These are phyloP conservation scores for Taurulus bubalis DNA, from an alignment of 2,113 vertebrate genomes.

Conservation along the genomic window DNA sequence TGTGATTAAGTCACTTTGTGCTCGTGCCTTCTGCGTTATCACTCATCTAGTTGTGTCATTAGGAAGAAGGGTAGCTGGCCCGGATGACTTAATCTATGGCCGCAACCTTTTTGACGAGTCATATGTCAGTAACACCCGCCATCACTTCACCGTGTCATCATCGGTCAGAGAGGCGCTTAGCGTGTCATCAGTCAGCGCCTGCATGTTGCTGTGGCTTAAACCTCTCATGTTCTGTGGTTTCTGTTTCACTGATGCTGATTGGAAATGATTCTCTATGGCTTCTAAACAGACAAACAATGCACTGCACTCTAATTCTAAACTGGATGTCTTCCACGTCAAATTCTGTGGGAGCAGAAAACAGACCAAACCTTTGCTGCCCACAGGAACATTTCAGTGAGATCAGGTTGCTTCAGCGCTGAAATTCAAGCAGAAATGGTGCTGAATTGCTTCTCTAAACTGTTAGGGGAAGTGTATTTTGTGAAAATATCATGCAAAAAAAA, in stretches of 20 bases:
- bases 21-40: conserved; percentile 4
- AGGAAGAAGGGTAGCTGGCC: rapidly evolving
- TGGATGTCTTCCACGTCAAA: conserved; percentile 17
- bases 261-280: conserved; percentile 45
- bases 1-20: conserved; percentile 29
- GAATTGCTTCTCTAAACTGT: conserved; percentile 24
- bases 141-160: conserved; percentile 38
- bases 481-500: conserved; percentile 30
- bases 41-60: background rate
- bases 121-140: conserved; percentile 42
- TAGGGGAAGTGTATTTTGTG: conserved; percentile 48
- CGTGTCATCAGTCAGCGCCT: conserved; percentile 62
- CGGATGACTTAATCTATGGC: conserved; percentile 35
- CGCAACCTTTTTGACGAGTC: conserved; percentile 23
- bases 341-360: conserved; percentile 19
- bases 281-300: conserved; percentile 61
- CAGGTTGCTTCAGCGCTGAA: conserved; percentile 45
- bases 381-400: conserved; percentile 59
- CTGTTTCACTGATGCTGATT: conserved; percentile 40
- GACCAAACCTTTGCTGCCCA: conserved; percentile 38
- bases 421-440: conserved; percentile 35
- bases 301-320: conserved; percentile 27
- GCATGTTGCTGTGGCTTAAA: conserved; percentile 50
- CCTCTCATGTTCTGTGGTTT: conserved; percentile 58
- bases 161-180: conserved; percentile 40